Evolutionary conservation across 2,797 vertebrate species (phyloP).

Genomic region (Pangasius macronema): DNA sequence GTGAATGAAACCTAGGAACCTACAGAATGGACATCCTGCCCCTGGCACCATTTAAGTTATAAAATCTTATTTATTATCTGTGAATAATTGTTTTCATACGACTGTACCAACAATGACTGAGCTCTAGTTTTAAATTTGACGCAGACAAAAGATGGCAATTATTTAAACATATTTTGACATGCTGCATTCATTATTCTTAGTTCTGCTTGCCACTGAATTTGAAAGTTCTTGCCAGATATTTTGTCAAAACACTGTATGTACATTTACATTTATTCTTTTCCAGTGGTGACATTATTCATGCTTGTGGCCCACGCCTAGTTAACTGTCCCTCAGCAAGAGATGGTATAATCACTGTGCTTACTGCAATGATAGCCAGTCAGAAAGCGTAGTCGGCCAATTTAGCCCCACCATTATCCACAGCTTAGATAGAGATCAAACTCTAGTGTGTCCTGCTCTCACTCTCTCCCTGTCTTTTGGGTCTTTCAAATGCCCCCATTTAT

Average conservation of each 20-base stretch:
- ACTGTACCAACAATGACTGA: neutral
- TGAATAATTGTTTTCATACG: neutral
- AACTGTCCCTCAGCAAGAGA: slow-evolving; percentile 56
- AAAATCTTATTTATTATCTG: neutral
- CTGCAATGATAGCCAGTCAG: slow-evolving; percentile 53
- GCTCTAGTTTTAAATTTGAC: neutral
- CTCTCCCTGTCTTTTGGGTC: slow-evolving; percentile 48
- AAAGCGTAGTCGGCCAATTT: slow-evolving; percentile 71
- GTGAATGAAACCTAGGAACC: neutral
- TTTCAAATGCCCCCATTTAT: slow-evolving; percentile 61
- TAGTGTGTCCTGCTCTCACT: slow-evolving; percentile 50
- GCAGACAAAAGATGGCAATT: neutral
- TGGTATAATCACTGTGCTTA: slow-evolving; percentile 56
- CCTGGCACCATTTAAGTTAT: neutral
- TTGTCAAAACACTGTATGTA: neutral
- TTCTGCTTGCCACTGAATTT: neutral
- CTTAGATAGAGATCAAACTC: slow-evolving; percentile 79
- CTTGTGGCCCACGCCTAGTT: slow-evolving; percentile 42
- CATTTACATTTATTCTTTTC: slow-evolving; percentile 29
- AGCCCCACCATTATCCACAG: slow-evolving; percentile 64
- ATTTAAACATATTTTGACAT: neutral
- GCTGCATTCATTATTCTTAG: neutral
- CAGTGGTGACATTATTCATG: slow-evolving; percentile 34
- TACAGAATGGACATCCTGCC: neutral
- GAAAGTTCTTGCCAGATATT: neutral